phyloP scores from a whole-genome alignment of 2,797 vertebrate genomes.

The Falco biarmicus region DNA sequence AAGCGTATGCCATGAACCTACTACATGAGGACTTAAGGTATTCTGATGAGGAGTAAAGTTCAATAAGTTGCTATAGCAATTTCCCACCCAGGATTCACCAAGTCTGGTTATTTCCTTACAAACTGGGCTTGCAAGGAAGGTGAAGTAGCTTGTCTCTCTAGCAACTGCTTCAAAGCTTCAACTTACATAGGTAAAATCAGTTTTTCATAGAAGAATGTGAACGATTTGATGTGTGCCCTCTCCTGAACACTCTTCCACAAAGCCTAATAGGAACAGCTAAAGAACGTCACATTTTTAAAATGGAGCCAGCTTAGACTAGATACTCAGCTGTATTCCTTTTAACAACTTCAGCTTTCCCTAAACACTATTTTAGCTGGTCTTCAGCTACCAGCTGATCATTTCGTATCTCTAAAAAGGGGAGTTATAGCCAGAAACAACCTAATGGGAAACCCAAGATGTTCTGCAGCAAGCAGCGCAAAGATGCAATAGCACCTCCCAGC shows the following conservation, averaged over 20 bases:
- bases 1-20: neutral
- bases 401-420: neutral
- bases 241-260: neutral
- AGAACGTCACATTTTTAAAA: neutral
- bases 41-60: neutral
- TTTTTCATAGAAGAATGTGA: neutral
- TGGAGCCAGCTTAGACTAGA: neutral
- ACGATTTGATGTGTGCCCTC: accelerated
- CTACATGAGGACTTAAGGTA: accelerated
- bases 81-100: neutral
- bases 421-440: neutral
- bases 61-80: neutral
- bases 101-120: neutral
- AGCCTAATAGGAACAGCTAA: accelerated
- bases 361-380: neutral
- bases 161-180: neutral
- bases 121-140: neutral
- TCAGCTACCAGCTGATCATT: neutral
- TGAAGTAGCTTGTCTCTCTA: neutral
- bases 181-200: neutral
- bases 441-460: neutral
- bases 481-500: neutral
- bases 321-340: neutral
- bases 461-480: neutral
- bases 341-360: neutral